These are phyloP conservation scores for Acestrorhynchus altus DNA, from an alignment of 2,797 vertebrate species.

Conservation along the genomic window DNA sequence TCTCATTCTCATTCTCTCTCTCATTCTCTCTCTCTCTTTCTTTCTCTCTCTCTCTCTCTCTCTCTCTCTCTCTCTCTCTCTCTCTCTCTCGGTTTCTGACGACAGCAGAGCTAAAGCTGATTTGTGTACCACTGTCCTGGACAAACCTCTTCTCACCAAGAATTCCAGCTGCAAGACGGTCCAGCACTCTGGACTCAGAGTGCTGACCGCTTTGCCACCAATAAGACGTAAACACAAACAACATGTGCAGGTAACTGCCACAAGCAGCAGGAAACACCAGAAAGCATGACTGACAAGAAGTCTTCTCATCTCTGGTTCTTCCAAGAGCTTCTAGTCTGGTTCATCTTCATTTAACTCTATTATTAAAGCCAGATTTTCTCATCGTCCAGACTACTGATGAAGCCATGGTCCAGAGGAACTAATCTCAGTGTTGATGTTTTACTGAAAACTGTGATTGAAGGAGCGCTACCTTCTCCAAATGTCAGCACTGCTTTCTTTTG, in stretches of 20 bases:
- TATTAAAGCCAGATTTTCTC: constrained; percentile 19
- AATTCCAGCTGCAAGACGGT: background rate
- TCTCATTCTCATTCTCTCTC: background rate
- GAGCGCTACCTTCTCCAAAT: background rate
- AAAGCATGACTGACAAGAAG: background rate
- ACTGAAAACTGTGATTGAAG: background rate
- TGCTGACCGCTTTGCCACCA: background rate
- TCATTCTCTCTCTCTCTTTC: background rate
- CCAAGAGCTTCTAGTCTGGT: background rate
- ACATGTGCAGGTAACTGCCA: background rate
- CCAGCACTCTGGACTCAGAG: constrained; percentile 4
- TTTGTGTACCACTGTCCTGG: constrained; percentile 15
- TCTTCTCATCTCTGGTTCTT: background rate
- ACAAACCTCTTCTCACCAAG: background rate
- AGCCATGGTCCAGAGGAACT: background rate
- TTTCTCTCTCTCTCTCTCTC: background rate
- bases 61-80: background rate
- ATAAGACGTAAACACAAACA: background rate
- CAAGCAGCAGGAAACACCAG: background rate
- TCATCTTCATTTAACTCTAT: background rate
- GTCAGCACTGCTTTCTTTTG: background rate
- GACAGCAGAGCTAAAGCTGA: background rate
- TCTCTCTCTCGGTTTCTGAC: background rate
- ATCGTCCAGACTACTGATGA: background rate
- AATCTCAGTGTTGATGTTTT: constrained; percentile 3